Percentiles rank a stretch among this genome's conserved stretches.
phyloP scores from a whole-genome alignment of 2,888 invertebrate species.

The Octodonta nipae region DNA sequence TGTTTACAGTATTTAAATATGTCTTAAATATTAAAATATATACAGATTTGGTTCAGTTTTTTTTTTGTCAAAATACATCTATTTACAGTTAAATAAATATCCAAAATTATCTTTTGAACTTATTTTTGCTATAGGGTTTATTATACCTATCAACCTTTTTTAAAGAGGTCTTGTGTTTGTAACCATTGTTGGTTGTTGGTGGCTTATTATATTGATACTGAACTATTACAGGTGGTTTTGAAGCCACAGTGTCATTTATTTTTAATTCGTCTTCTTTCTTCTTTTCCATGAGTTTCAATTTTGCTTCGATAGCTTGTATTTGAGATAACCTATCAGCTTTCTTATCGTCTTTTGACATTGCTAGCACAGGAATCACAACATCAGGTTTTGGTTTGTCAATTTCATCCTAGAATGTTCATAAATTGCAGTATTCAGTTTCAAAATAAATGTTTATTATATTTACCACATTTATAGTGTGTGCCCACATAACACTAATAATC shows the following conservation, averaged over 20 bases:
- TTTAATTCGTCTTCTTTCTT: conserved; percentile 58
- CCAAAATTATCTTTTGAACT: no score
- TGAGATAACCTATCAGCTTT: conserved; percentile 65
- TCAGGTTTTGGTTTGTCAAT: conserved; percentile 61
- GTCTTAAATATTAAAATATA: no score
- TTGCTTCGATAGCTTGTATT: conserved; percentile 79
- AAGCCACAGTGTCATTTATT: conserved; percentile 53
- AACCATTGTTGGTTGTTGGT: no score
- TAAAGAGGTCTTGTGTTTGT: no score
- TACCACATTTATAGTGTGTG: conserved; percentile 59
- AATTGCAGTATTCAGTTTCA: not conserved
- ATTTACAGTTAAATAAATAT: no score
- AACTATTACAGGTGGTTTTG: conserved; percentile 53
- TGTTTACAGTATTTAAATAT: no score
- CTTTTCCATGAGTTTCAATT: conserved; percentile 64
- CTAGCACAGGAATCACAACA: conserved; percentile 63
- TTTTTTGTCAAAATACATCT: no score
- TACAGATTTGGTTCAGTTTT: no score
- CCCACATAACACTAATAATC: conserved; percentile 66
- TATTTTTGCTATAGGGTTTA: no score
- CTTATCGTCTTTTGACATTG: conserved; percentile 44
- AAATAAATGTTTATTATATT: conserved; percentile 15
- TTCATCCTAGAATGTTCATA: conserved; percentile 47
- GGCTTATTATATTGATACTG: conserved; percentile 51
- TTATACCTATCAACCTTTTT: no score